Percentiles rank a stretch among this genome's conserved stretches.
Evolutionary conservation across 2,113 vertebrate genomes (phyloP).

Genomic region (Peucedramus taeniatus): DNA sequence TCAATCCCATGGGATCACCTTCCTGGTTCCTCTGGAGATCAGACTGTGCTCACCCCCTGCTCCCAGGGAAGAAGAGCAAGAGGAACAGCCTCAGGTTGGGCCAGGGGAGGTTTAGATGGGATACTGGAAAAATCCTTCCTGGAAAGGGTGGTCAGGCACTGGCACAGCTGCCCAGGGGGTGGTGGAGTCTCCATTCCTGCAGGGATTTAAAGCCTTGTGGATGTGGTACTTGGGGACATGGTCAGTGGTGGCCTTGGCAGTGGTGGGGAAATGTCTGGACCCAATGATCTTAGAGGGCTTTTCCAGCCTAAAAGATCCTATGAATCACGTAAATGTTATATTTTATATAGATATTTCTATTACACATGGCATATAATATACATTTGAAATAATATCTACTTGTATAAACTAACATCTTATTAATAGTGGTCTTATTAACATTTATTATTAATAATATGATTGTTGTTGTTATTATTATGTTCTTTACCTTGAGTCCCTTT

Average conservation of each 20-base stretch:
- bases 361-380: accelerated
- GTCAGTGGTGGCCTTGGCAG: neutral
- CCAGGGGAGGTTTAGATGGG: neutral
- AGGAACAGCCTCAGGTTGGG: neutral
- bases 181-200: neutral
- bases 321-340: accelerated
- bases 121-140: neutral
- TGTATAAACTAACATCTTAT: too few species aligned
- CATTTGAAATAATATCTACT: neutral
- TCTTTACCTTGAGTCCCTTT: neutral
- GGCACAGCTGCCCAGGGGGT: neutral
- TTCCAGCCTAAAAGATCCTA: neutral
- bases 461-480: neutral
- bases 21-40: neutral
- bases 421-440: too few species aligned
- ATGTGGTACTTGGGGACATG: neutral
- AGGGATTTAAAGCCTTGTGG: neutral
- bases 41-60: neutral
- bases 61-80: neutral
- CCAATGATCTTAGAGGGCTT: accelerated
- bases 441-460: neutral
- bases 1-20: neutral
- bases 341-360: neutral
- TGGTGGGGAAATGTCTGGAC: neutral
- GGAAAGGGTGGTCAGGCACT: neutral